Conservation (phyloP, 2,113 vertebrate genomes). For the Telmatochromis sp. region DNA sequence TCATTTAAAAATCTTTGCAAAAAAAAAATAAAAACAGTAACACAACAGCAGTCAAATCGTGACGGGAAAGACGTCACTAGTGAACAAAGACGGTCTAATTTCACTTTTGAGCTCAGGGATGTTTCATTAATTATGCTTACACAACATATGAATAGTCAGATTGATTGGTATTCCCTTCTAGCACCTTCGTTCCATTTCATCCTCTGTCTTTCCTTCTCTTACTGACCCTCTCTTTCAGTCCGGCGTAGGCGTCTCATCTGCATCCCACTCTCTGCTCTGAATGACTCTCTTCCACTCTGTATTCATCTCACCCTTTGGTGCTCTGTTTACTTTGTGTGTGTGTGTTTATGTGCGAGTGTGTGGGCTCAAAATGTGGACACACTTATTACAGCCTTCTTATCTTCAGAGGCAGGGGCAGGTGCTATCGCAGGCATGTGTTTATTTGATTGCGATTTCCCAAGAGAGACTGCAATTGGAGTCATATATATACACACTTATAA, state of each 20-base stretch:
- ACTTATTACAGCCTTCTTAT: conserved; percentile 56
- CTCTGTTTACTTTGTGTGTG: conserved; percentile 36
- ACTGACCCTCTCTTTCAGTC: background rate
- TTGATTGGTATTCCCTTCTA: conserved; percentile 36
- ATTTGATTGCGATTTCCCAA: conserved; percentile 24
- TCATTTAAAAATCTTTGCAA: background rate
- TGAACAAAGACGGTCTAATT: background rate
- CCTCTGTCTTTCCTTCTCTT: background rate
- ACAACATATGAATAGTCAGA: conserved; percentile 4
- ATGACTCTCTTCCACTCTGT: conserved; percentile 47
- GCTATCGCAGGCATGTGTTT: conserved; percentile 26
- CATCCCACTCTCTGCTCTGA: conserved; percentile 51
- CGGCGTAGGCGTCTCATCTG: conserved; percentile 59
- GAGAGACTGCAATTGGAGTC: conserved; percentile 14
- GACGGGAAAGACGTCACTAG: background rate
- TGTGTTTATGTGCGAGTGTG: background rate
- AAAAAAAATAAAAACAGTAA: background rate
- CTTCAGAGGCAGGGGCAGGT: conserved; percentile 38
- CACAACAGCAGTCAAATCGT: background rate
- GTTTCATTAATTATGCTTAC: conserved; percentile 14
- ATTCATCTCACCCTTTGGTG: conserved; percentile 46
- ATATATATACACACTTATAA: background rate
- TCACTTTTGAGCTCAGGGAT: background rate
- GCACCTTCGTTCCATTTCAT: background rate
- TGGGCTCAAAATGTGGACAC: conserved; percentile 36